phyloP scores from a whole-genome alignment of 2,888 invertebrate species.

The Trissoscelio sp. region DNA sequence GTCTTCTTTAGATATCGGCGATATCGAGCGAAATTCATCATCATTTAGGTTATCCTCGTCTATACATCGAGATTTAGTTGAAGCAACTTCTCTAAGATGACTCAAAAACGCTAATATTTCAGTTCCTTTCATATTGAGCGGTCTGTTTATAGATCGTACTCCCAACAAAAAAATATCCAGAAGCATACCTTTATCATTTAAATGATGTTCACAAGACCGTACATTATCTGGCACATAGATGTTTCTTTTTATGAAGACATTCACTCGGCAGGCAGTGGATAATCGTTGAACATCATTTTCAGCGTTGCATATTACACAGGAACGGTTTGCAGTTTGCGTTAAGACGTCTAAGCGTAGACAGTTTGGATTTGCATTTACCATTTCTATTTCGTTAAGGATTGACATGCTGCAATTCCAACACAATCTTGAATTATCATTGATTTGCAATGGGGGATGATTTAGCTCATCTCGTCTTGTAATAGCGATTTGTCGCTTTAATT shows the following conservation, averaged over 20 bases:
- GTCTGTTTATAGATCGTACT: constrained; percentile 29
- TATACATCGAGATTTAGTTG: not conserved
- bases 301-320: constrained; percentile 48
- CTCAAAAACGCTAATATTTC: constrained; percentile 18
- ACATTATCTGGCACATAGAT: constrained; percentile 50
- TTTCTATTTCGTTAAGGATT: constrained; percentile 12
- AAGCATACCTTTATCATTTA: constrained; percentile 30
- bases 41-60: constrained; percentile 51
- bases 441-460: constrained; percentile 1
- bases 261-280: constrained; percentile 16
- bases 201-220: constrained; percentile 44
- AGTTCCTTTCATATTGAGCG: constrained; percentile 16
- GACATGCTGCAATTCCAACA: constrained; percentile 42
- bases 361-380: too few relatives aligned
- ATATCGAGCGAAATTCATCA: constrained; percentile 50
- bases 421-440: constrained; percentile 32
- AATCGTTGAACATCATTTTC: constrained; percentile 32
- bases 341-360: too few relatives aligned
- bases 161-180: constrained; percentile 6
- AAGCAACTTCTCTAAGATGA: constrained; percentile 1
- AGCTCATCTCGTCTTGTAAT: constrained; percentile 12
- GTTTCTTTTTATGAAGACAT: constrained; percentile 44
- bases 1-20: constrained; percentile 43
- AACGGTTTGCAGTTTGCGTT: constrained; percentile 20
- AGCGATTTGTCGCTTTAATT: constrained; percentile 31